Conservation (phyloP, 2,888 invertebrate genomes). For the Habrosyne pyritoides region DNA sequence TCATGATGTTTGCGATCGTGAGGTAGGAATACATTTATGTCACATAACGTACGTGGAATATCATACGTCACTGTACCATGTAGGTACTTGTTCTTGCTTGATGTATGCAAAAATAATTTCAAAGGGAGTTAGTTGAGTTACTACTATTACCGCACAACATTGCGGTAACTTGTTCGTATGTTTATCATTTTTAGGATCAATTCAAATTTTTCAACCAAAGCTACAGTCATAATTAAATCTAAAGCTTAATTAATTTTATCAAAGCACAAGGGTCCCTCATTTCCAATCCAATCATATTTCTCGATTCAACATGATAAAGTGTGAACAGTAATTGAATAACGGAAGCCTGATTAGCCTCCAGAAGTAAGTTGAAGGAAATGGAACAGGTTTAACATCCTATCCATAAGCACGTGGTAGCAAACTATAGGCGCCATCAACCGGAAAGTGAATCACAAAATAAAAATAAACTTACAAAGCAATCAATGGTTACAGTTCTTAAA, state of each 20-base stretch:
- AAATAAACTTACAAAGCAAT: slow-evolving; percentile 49
- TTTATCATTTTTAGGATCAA: background rate
- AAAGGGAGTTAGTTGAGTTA: background rate
- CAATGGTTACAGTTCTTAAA: slow-evolving; percentile 52
- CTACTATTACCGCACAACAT: background rate
- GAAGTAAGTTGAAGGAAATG: slow-evolving; percentile 19
- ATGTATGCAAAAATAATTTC: background rate
- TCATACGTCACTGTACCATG: background rate
- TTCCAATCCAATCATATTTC: background rate
- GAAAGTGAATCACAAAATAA: slow-evolving; percentile 56
- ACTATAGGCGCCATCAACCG: slow-evolving; percentile 41
- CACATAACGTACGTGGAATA: background rate
- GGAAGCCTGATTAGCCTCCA: slow-evolving; percentile 14
- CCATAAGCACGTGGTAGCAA: slow-evolving; percentile 21
- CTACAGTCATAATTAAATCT: no score
- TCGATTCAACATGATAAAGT: slow-evolving; percentile 16
- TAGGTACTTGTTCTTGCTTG: background rate
- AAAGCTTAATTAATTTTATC: no score
- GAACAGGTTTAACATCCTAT: slow-evolving; percentile 28
- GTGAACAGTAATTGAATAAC: slow-evolving; percentile 24
- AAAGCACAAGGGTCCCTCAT: no score
- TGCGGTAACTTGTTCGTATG: background rate
- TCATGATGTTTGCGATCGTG: slow-evolving; percentile 28
- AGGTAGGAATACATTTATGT: background rate
- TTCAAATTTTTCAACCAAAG: no score